These are phyloP conservation scores for Apantesis nais DNA, from an alignment of 2,888 invertebrate species.

Conservation along the genomic window DNA sequence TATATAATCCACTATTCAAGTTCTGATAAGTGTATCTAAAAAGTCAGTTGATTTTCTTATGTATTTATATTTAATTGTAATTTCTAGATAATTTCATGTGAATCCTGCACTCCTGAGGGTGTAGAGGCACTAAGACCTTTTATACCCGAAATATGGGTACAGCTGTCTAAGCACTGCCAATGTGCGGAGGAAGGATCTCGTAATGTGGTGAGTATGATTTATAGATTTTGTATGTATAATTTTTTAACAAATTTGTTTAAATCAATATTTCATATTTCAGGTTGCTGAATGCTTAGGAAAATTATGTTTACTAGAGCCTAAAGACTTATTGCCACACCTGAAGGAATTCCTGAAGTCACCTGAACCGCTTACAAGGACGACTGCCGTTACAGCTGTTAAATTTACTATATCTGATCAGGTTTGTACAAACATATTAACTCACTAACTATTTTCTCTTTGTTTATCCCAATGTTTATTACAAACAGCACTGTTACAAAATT, in stretches of 20 bases:
- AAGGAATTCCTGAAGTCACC: constrained; percentile 92
- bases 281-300: constrained; percentile 99
- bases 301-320: constrained; percentile 96
- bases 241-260: background rate
- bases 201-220: constrained; percentile 90
- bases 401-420: constrained; percentile 99
- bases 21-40: background rate
- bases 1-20: background rate
- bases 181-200: constrained; percentile 99
- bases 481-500: too few species aligned
- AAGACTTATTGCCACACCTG: constrained; percentile 93
- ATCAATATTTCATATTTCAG: constrained; percentile 50
- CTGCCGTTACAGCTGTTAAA: constrained; percentile 98
- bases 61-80: background rate
- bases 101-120: constrained; percentile 90
- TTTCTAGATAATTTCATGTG: constrained; percentile 92
- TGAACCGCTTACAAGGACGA: constrained; percentile 95
- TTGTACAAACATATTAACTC: constrained; percentile 20
- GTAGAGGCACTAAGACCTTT: constrained; percentile 91
- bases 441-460: too few species aligned
- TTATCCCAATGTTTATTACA: too few species aligned
- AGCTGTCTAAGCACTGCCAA: constrained; percentile 97
- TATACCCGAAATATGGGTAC: constrained; percentile 95
- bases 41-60: background rate
- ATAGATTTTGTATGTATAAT: background rate